A percentile compares a stretch with the other conserved stretches of the same genome.
phyloP scores from a whole-genome alignment of 64 coral and sea anemone genomes.

The Astreopora myriophthalma region DNA sequence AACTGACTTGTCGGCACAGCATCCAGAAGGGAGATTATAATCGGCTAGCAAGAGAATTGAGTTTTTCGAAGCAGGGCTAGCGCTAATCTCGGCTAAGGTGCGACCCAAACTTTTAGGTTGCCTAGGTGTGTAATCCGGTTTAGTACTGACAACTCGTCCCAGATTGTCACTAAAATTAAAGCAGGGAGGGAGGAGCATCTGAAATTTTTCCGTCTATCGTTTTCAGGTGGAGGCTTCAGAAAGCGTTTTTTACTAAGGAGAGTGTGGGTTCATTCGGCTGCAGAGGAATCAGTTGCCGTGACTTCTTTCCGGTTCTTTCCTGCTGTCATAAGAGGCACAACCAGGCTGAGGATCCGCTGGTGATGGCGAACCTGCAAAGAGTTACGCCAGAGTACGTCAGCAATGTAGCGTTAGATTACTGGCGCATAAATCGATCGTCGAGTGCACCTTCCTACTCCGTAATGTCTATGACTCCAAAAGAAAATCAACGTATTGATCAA shows the following conservation, averaged over 20 bases:
- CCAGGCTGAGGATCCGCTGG: neutral
- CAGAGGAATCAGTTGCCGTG: constrained; percentile 42
- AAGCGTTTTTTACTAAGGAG: constrained; percentile 60
- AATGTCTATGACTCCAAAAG: constrained; percentile 56
- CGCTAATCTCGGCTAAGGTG: too few relatives aligned
- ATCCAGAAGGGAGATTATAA: too few relatives aligned
- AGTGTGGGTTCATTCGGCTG: constrained; percentile 68
- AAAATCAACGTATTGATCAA: constrained; percentile 65
- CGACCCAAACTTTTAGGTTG: too few relatives aligned
- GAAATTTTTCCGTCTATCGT: neutral
- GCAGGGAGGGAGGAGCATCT: neutral
- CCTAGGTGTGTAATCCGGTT: too few relatives aligned
- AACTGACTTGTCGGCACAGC: too few relatives aligned
- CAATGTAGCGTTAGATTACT: constrained; percentile 80
- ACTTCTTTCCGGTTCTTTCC: constrained; percentile 63
- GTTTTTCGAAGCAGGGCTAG: too few relatives aligned
- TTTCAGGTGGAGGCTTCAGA: constrained; percentile 63
- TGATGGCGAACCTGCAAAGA: constrained; percentile 29
- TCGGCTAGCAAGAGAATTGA: too few relatives aligned
- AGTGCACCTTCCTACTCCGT: constrained; percentile 40
- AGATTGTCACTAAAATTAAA: too few relatives aligned
- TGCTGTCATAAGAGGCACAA: neutral
- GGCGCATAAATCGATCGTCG: constrained; percentile 27
- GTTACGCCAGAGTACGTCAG: constrained; percentile 79
- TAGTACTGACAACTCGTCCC: neutral